These are phyloP conservation scores for Lathamus discolor DNA, from an alignment of 2,113 vertebrate species.

Conservation along the genomic window DNA sequence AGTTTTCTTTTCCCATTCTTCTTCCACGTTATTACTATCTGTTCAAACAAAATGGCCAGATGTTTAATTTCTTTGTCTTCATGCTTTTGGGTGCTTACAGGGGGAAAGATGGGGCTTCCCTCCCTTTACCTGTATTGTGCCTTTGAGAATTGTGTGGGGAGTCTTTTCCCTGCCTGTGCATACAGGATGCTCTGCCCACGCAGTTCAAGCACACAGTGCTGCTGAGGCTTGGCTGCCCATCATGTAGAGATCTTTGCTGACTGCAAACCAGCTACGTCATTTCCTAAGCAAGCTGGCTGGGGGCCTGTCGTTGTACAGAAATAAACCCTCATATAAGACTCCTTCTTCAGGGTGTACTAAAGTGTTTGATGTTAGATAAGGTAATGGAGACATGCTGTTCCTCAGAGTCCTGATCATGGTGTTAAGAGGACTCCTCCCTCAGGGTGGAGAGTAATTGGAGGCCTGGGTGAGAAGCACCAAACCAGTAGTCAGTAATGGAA, in stretches of 20 bases:
- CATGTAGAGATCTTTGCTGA: not conserved
- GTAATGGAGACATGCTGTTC: not conserved
- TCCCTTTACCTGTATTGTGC: not conserved
- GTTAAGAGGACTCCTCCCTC: not conserved
- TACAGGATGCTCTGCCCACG: not conserved
- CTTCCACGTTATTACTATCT: not conserved
- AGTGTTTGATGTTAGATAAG: not conserved
- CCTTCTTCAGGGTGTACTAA: not conserved
- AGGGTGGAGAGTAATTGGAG: not conserved
- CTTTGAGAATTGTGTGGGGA: not conserved
- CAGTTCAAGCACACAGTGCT: not conserved
- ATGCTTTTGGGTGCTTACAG: not conserved
- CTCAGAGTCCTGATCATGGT: not conserved
- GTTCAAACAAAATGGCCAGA: not conserved
- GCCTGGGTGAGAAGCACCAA: not conserved
- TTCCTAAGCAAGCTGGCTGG: constrained; percentile 2
- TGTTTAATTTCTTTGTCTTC: not conserved
- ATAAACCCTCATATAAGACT: not conserved
- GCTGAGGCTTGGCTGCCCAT: not conserved
- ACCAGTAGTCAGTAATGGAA: not conserved
- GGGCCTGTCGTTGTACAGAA: not conserved
- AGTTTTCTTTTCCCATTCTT: not conserved
- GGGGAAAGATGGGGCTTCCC: not conserved
- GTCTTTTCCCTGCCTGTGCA: not conserved
- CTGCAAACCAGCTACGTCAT: not conserved